A percentile compares a stretch with the other conserved stretches of the same genome.
Conservation (phyloP, 2,797 vertebrate genomes). For the Fundulus diaphanus region DNA sequence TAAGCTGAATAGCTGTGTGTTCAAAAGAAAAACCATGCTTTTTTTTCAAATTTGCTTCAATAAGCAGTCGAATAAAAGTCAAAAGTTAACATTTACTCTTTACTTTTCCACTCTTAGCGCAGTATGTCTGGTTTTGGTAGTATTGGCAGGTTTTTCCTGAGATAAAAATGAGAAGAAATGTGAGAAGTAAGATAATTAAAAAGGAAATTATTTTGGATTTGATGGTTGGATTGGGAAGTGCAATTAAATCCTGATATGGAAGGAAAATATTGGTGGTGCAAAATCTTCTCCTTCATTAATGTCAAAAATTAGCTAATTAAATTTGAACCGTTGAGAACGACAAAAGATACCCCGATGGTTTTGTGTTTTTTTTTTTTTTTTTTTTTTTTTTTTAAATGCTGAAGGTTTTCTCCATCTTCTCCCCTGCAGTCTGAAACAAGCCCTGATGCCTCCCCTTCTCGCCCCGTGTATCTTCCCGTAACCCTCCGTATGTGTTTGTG, state of each 20-base stretch:
- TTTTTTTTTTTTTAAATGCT: conserved; percentile 15
- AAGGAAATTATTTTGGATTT: conserved; percentile 15
- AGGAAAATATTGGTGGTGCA: not conserved
- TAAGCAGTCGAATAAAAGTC: not conserved
- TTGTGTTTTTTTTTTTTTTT: too few species aligned
- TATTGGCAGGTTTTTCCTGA: not conserved
- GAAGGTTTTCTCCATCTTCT: conserved; percentile 8
- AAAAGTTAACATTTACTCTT: not conserved
- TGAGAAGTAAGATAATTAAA: not conserved
- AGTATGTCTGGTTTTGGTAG: not conserved
- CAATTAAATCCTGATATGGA: not conserved
- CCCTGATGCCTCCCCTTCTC: not conserved
- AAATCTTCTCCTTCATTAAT: conserved; percentile 4
- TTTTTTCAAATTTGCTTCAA: not conserved
- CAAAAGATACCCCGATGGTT: not conserved
- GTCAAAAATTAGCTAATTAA: conserved; percentile 3
- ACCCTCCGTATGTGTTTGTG: conserved; percentile 14
- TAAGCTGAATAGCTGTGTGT: not conserved
- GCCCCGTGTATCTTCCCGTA: conserved; percentile 7
- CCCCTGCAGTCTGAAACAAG: conserved; percentile 12
- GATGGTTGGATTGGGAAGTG: conserved; percentile 5
- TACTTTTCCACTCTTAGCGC: not conserved
- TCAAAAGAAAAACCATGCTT: not conserved
- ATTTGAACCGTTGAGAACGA: conserved; percentile 21
- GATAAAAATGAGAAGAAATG: conserved; percentile 13